Percentiles rank a stretch among this genome's conserved stretches.
phyloP scores from a whole-genome alignment of 1,140 invertebrate species.

The Patella vulgata region DNA sequence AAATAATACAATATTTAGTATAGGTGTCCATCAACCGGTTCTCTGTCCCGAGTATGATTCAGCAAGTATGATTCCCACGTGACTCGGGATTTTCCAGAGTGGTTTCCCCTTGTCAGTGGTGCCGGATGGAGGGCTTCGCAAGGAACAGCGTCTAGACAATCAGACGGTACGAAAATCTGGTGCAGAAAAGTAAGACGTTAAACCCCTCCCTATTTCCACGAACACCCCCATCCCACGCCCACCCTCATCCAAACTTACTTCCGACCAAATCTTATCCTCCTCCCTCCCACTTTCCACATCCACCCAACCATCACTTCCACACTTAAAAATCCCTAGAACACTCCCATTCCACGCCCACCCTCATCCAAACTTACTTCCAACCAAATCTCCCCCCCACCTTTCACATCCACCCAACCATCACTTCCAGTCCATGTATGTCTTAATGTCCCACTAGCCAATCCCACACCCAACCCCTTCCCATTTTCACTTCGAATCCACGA shows the following conservation, averaged over 20 bases:
- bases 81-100: too few relatives aligned
- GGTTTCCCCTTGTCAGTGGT: too few relatives aligned
- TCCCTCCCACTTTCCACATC: not conserved
- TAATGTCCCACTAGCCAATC: not conserved
- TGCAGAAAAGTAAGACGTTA: too few relatives aligned
- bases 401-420: not conserved
- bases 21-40: too few relatives aligned
- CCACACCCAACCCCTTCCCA: not conserved
- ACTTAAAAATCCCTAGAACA: not conserved
- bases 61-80: too few relatives aligned
- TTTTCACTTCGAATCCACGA: not conserved
- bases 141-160: too few relatives aligned
- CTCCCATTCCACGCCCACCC: not conserved
- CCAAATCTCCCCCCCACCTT: not conserved
- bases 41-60: too few relatives aligned
- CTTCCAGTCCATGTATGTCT: slow-evolving; percentile 2
- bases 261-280: not conserved
- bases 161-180: too few relatives aligned
- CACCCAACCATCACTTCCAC: not conserved
- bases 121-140: too few relatives aligned
- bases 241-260: too few relatives aligned
- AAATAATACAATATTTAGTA: too few relatives aligned
- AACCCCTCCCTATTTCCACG: too few relatives aligned
- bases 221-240: not conserved
- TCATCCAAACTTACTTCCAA: not conserved